Evolutionary conservation across 1,140 invertebrate genomes (phyloP).

Genomic region (Papilio machaon): DNA sequence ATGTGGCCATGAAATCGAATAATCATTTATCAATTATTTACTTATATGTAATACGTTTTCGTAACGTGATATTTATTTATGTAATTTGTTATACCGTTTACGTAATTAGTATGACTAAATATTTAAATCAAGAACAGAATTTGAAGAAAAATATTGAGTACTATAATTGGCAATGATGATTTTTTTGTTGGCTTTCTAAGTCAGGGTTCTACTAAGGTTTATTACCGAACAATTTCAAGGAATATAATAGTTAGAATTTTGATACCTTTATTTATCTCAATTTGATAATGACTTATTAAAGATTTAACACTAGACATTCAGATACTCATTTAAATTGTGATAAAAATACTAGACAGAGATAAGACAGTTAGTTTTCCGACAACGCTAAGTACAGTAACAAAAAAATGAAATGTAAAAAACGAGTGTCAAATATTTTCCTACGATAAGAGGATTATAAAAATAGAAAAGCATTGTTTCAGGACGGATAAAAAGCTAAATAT

Average conservation of each 20-base stretch:
- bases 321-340: too few species aligned
- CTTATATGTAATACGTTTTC: neutral
- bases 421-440: too few species aligned
- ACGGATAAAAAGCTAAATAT: too few species aligned
- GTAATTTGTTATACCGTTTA: neutral
- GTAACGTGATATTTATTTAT: constrained; percentile 5
- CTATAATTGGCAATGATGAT: too few species aligned
- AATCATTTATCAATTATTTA: constrained; percentile 24
- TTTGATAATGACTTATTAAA: too few species aligned
- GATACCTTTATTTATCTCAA: too few species aligned
- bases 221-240: neutral
- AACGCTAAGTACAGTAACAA: neutral
- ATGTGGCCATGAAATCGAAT: neutral
- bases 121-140: neutral
- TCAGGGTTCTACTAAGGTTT: neutral
- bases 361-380: too few species aligned
- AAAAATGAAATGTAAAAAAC: neutral
- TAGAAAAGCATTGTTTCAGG: too few species aligned
- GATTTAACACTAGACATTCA: too few species aligned
- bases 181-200: neutral
- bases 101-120: neutral
- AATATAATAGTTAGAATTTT: neutral
- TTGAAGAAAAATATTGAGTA: neutral
- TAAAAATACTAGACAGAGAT: too few species aligned
- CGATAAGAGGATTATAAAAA: neutral